Conservation (phyloP, 1,140 invertebrate genomes). For the Drosophila grimshawi region DNA sequence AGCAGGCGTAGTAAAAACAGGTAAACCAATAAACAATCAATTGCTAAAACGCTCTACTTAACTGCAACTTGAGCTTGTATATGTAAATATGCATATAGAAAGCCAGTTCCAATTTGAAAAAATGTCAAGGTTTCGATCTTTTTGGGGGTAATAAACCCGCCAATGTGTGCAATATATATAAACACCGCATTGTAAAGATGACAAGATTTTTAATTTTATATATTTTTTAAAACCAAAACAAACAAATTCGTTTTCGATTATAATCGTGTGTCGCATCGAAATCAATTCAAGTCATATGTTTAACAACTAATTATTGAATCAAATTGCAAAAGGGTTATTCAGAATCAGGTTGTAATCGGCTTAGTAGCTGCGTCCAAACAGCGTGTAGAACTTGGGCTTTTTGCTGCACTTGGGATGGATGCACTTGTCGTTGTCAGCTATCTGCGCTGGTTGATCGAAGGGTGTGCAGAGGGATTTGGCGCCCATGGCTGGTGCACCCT, state of each 20-base stretch:
- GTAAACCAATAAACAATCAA: not conserved
- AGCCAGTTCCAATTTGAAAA: not conserved
- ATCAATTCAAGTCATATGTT: conserved; percentile 12
- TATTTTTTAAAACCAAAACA: conserved; percentile 19
- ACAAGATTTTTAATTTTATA: not conserved
- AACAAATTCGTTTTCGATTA: conserved; percentile 20
- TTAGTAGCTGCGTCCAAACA: conserved; percentile 99
- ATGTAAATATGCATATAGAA: not conserved
- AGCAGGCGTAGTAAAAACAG: not conserved
- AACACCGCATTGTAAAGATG: not conserved
- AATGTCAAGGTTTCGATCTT: too few relatives aligned
- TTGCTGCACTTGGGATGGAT: conserved; percentile 94
- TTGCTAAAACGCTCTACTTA: not conserved
- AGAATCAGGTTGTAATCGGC: not conserved
- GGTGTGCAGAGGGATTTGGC: conserved; percentile 99
- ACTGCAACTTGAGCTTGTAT: not conserved
- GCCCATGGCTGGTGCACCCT: conserved; percentile 97
- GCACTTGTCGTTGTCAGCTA: conserved; percentile 89
- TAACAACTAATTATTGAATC: conserved; percentile 28
- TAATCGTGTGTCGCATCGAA: not conserved
- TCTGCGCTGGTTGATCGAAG: conserved; percentile 91
- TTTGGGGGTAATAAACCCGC: too few relatives aligned
- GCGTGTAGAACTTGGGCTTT: conserved; percentile 93
- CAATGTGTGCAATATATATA: not conserved
- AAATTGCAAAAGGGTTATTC: conserved; percentile 12